Conservation (phyloP, 2,113 vertebrate species). For the Leptobrachium leishanense region DNA sequence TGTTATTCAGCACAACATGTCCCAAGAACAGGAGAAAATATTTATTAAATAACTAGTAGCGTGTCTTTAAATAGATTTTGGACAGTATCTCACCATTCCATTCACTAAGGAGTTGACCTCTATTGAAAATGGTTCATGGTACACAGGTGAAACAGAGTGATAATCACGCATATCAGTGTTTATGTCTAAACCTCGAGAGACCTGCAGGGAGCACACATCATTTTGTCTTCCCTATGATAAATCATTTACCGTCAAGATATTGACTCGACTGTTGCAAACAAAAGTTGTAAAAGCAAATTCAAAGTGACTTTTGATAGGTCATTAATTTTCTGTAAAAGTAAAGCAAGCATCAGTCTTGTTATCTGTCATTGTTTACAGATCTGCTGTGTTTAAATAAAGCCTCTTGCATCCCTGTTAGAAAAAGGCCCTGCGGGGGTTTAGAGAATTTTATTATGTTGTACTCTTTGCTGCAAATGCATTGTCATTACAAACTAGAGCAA, state of each 20-base stretch:
- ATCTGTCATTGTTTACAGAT: slow-evolving; percentile 13
- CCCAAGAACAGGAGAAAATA: too few relatives aligned
- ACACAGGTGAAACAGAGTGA: not conserved
- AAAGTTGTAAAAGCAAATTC: slow-evolving; percentile 6
- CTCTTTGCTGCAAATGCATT: not conserved
- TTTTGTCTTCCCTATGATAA: slow-evolving; percentile 15
- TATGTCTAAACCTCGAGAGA: not conserved
- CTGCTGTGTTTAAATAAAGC: slow-evolving; percentile 8
- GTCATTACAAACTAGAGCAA: not conserved
- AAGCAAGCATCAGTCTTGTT: slow-evolving; percentile 9
- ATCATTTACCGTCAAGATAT: slow-evolving; percentile 17
- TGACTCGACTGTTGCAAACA: slow-evolving; percentile 16
- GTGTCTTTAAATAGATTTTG: too few relatives aligned
- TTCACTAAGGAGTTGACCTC: not conserved
- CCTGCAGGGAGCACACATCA: not conserved
- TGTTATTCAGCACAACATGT: too few relatives aligned
- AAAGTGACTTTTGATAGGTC: slow-evolving; percentile 32
- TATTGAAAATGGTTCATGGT: not conserved
- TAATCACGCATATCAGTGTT: not conserved
- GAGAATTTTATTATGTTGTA: not conserved
- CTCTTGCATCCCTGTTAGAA: not conserved
- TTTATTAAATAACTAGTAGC: too few relatives aligned
- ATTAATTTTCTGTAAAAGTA: slow-evolving; percentile 13
- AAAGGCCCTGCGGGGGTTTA: not conserved
- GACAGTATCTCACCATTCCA: not conserved